Evolutionary conservation across 2,888 invertebrate genomes (phyloP).

Genomic region (Polydrusus tereticollis): DNA sequence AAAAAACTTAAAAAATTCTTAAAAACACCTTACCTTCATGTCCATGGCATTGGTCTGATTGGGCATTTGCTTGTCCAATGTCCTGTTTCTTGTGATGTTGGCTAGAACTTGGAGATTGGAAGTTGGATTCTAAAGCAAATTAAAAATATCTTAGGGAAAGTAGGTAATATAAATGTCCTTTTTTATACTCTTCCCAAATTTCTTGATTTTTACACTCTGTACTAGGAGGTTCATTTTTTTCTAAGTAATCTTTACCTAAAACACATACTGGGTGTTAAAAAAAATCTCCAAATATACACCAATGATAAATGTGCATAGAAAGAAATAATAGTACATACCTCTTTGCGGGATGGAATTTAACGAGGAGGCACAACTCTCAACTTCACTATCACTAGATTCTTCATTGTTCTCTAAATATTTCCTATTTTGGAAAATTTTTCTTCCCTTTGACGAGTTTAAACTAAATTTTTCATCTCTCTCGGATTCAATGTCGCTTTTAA

Average conservation of each 20-base stretch:
- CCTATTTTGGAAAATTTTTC: background rate
- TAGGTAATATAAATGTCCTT: too few relatives aligned
- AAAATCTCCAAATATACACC: background rate
- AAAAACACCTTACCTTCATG: background rate
- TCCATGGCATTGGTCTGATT: too few relatives aligned
- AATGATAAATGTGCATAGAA: background rate
- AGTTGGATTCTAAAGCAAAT: too few relatives aligned
- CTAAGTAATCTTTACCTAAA: too few relatives aligned
- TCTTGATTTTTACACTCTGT: too few relatives aligned
- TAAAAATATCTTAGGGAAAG: too few relatives aligned
- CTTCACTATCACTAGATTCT: background rate
- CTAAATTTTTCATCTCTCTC: background rate
- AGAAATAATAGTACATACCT: background rate
- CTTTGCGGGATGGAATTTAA: background rate
- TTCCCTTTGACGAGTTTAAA: background rate
- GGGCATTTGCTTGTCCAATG: too few relatives aligned
- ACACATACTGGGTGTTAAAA: background rate
- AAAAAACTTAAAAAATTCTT: too few relatives aligned
- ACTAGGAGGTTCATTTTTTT: too few relatives aligned
- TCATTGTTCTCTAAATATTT: background rate
- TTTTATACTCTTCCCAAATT: too few relatives aligned
- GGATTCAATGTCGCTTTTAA: background rate
- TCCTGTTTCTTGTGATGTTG: too few relatives aligned
- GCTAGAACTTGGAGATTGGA: too few relatives aligned
- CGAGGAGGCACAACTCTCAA: background rate